phyloP scores from a whole-genome alignment of 2,797 vertebrate species.

The Pangasius mekongensis region DNA sequence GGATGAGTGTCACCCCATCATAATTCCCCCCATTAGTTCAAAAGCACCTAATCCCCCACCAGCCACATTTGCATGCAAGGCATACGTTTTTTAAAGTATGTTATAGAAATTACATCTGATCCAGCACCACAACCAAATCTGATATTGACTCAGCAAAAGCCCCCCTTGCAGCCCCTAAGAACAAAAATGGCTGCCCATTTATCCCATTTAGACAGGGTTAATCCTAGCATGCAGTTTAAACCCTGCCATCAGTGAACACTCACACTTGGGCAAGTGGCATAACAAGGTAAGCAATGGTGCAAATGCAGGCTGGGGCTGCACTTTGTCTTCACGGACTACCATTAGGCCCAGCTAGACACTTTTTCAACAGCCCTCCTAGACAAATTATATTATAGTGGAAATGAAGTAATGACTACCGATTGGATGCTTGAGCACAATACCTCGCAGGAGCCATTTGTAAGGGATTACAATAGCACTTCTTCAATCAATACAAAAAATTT shows the following conservation, averaged over 20 bases:
- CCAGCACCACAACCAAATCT: neutral
- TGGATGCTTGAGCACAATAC: constrained; percentile 36
- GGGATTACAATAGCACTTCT: constrained; percentile 1
- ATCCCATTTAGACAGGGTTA: constrained; percentile 58
- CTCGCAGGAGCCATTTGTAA: constrained; percentile 14
- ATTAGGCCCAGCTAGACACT: constrained; percentile 61
- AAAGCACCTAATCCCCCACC: no score
- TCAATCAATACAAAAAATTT: constrained; percentile 39
- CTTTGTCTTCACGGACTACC: constrained; percentile 71
- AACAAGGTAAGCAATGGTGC: constrained; percentile 64
- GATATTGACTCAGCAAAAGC: neutral
- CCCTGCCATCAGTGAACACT: constrained; percentile 52
- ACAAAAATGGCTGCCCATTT: constrained; percentile 38
- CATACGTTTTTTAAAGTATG: neutral
- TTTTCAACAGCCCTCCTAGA: constrained; percentile 60
- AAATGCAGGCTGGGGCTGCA: constrained; percentile 62
- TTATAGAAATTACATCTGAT: neutral
- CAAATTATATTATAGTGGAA: constrained; percentile 67
- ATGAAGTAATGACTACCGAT: constrained; percentile 56
- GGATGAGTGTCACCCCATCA: neutral
- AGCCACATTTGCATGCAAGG: neutral
- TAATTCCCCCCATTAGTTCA: no score
- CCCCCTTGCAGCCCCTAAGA: constrained; percentile 1
- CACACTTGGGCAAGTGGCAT: constrained; percentile 36
- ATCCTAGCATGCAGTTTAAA: constrained; percentile 59